A percentile compares a stretch with the other conserved stretches of the same genome.
phyloP scores from a whole-genome alignment of 2,113 vertebrate species.

The Vulpes ferrilata region DNA sequence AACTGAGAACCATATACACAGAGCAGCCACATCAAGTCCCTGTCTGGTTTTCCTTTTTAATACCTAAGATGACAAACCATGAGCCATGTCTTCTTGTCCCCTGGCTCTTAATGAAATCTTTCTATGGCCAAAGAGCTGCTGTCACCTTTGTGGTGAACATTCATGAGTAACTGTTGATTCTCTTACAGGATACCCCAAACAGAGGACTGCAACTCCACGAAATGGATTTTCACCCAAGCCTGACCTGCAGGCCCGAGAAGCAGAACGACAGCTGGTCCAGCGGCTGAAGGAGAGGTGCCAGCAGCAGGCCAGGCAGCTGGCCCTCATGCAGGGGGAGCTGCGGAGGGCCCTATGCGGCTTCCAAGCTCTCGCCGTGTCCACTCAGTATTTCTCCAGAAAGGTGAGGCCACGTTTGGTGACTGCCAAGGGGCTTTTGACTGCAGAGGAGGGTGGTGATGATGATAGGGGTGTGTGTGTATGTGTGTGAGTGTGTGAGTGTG shows the following conservation, averaged over 20 bases:
- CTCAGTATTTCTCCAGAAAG: slow-evolving; percentile 95
- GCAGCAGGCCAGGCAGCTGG: slow-evolving; percentile 91
- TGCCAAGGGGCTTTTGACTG: neutral
- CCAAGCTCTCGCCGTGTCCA: slow-evolving; percentile 93
- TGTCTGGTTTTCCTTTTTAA: neutral
- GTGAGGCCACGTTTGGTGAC: slow-evolving; percentile 83
- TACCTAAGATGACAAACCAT: neutral
- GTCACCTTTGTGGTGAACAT: neutral
- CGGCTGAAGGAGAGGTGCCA: slow-evolving; percentile 92
- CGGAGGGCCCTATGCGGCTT: slow-evolving; percentile 90
- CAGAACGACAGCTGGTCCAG: slow-evolving; percentile 91
- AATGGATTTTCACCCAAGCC: slow-evolving; percentile 87
- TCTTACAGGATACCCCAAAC: slow-evolving; percentile 88
- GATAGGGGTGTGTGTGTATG: fast-evolving
- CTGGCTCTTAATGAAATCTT: neutral
- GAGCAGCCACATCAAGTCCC: neutral
- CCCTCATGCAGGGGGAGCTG: slow-evolving; percentile 89
- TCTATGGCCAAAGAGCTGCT: neutral
- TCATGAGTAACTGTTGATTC: neutral
- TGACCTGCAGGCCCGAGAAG: slow-evolving; percentile 87
- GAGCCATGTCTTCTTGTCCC: neutral
- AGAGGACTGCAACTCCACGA: slow-evolving; percentile 86
- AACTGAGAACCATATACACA: neutral
- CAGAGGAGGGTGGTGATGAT: fast-evolving
- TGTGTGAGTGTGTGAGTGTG: neutral